phyloP scores from a whole-genome alignment of 2,797 vertebrate genomes.

The Gymnocypris eckloni region DNA sequence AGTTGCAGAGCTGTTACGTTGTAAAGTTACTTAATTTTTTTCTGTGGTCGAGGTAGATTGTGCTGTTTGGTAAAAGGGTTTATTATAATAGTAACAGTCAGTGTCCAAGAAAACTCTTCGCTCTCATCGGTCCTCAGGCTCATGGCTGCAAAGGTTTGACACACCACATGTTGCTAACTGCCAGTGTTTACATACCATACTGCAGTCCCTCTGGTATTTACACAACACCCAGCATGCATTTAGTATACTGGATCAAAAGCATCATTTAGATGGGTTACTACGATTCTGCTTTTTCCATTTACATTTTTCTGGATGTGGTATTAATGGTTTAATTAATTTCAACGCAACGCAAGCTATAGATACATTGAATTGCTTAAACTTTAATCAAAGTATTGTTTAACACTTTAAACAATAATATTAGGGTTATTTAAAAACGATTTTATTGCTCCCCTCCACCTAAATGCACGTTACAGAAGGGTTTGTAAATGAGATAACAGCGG shows the following conservation, averaged over 20 bases:
- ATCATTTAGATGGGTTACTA: not conserved
- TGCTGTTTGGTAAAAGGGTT: not conserved
- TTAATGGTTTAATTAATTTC: not conserved
- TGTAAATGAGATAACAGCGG: not conserved
- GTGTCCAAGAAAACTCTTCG: not conserved
- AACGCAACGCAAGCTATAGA: not conserved
- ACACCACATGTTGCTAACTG: not conserved
- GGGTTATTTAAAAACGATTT: no score
- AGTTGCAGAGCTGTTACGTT: not conserved
- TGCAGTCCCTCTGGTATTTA: not conserved
- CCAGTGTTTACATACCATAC: not conserved
- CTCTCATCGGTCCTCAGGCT: not conserved
- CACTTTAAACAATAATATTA: not conserved
- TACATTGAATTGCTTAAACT: not conserved
- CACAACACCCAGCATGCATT: not conserved
- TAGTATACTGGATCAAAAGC: not conserved
- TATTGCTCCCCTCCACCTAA: no score
- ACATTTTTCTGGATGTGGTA: not conserved
- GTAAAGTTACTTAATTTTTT: not conserved
- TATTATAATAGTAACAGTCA: not conserved
- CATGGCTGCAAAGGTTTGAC: not conserved
- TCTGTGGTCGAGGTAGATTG: not conserved
- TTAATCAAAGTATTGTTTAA: not conserved
- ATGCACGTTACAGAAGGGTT: not conserved
- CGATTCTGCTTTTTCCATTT: not conserved